Percentiles rank a stretch among this genome's conserved stretches.
Evolutionary conservation across 2,888 invertebrate species (phyloP).

Genomic region (Ypsolopha sequella): DNA sequence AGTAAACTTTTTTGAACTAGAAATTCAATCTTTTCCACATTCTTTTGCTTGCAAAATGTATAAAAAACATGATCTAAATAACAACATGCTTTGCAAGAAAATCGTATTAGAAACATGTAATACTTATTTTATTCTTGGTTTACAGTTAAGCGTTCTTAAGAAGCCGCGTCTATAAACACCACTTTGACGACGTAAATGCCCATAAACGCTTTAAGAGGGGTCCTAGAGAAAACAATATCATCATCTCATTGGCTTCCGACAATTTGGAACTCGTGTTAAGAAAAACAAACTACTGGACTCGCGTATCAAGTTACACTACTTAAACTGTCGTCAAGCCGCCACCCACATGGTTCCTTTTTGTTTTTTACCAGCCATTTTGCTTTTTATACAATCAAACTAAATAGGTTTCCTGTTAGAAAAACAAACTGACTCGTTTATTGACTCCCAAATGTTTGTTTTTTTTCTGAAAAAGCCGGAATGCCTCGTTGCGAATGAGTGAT

Average conservation of each 20-base stretch:
- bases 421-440: conserved; percentile 64
- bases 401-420: conserved; percentile 68
- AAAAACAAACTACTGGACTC: conserved; percentile 58
- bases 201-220: conserved; percentile 20
- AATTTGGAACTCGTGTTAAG: conserved; percentile 38
- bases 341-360: conserved; percentile 49
- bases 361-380: conserved; percentile 32
- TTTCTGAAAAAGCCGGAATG: conserved; percentile 15
- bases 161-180: conserved; percentile 27
- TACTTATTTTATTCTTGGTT: too few relatives aligned
- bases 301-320: conserved; percentile 58
- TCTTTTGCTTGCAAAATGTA: too few relatives aligned
- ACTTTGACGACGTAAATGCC: conserved; percentile 13
- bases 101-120: too few relatives aligned
- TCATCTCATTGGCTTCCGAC: conserved; percentile 49
- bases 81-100: too few relatives aligned
- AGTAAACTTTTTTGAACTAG: too few relatives aligned
- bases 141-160: not conserved
- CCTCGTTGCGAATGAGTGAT: conserved; percentile 63
- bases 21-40: too few relatives aligned
- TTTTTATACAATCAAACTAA: conserved; percentile 33
- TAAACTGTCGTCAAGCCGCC: conserved; percentile 65
- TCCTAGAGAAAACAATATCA: conserved; percentile 41
- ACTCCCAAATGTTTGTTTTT: conserved; percentile 40
- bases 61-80: too few relatives aligned